Conservation (phyloP, 2,888 invertebrate species). For the Chrysina gloriosa region DNA sequence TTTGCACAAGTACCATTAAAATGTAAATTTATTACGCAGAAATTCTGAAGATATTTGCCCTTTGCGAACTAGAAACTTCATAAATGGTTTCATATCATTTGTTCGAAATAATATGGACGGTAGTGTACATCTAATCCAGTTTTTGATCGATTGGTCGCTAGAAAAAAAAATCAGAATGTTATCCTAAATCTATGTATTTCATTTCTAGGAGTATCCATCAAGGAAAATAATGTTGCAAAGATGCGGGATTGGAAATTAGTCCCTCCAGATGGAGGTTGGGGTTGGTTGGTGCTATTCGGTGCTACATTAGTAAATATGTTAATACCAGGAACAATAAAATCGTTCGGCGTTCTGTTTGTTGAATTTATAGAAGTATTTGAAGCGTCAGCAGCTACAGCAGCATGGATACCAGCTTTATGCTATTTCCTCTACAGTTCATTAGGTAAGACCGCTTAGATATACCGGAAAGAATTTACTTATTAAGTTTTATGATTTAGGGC, state of each 20-base stretch:
- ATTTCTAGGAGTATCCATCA: conserved; percentile 56
- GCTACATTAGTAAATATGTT: conserved; percentile 86
- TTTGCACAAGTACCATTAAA: too few species aligned
- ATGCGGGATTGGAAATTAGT: conserved; percentile 76
- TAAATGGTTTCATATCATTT: too few species aligned
- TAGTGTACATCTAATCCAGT: too few species aligned
- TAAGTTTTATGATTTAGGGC: conserved; percentile 71
- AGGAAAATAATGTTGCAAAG: conserved; percentile 57
- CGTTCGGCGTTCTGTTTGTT: conserved; percentile 86
- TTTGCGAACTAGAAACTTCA: too few species aligned
- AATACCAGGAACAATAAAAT: conserved; percentile 88
- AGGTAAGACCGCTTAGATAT: conserved; percentile 68
- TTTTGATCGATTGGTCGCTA: too few species aligned
- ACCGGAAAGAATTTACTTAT: conserved; percentile 1
- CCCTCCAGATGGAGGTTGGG: conserved; percentile 88
- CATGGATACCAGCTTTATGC: conserved; percentile 88
- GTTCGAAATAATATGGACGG: too few species aligned
- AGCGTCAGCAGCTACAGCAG: conserved; percentile 77
- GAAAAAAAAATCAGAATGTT: too few species aligned
- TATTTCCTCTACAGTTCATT: conserved; percentile 90
- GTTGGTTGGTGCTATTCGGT: conserved; percentile 80
- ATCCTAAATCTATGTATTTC: neutral
- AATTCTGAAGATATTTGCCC: too few species aligned
- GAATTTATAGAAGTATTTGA: conserved; percentile 85
- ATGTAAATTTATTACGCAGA: too few species aligned